Conservation (phyloP, 2,113 vertebrate genomes). For the Noturus placidus region DNA sequence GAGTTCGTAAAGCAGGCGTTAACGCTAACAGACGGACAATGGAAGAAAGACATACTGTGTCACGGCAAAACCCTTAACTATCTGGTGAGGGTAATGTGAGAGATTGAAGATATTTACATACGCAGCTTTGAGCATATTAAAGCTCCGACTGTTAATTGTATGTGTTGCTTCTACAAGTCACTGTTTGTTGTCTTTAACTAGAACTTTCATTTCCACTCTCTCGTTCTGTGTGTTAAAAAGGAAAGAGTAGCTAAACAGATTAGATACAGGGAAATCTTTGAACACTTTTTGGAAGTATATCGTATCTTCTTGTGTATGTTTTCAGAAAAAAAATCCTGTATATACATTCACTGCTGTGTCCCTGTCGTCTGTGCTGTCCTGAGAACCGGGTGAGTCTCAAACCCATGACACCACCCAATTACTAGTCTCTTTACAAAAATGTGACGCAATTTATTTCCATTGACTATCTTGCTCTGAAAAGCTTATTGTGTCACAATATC, state of each 20-base stretch:
- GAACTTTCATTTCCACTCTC: not conserved
- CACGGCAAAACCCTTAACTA: slow-evolving; percentile 58
- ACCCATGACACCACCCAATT: too few species aligned
- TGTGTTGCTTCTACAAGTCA: not conserved
- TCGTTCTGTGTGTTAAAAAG: not conserved
- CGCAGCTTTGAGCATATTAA: not conserved
- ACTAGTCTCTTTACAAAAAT: too few species aligned
- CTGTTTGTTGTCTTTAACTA: not conserved
- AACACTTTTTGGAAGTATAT: not conserved
- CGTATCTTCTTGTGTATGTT: not conserved
- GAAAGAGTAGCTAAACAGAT: not conserved
- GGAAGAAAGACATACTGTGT: slow-evolving; percentile 65
- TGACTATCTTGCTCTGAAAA: too few species aligned
- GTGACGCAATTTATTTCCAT: too few species aligned
- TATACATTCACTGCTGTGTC: not conserved
- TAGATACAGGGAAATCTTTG: not conserved
- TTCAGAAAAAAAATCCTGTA: not conserved
- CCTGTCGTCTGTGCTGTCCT: not conserved
- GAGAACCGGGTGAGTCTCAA: not conserved
- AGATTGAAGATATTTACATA: not conserved
- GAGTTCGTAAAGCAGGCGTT: slow-evolving; percentile 58
- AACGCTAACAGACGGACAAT: slow-evolving; percentile 13
- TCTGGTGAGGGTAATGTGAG: slow-evolving; percentile 58
- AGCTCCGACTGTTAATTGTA: not conserved
- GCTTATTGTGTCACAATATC: too few species aligned